Evolutionary conservation across 2,888 invertebrate genomes (phyloP).

Genomic region (Nymphalis polychloros): DNA sequence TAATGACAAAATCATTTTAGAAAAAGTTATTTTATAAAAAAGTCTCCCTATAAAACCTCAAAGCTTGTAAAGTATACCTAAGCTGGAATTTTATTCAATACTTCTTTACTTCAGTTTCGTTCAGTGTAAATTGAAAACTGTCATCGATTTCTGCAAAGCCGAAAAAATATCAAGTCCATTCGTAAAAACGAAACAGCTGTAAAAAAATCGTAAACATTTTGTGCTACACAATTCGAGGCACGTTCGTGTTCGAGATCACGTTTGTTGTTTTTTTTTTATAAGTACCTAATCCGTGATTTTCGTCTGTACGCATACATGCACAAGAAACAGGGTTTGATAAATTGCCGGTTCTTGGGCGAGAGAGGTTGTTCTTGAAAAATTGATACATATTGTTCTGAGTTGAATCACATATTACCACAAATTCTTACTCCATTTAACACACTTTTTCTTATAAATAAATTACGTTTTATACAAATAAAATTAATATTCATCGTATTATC

Average conservation of each 20-base stretch:
- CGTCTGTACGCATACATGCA: slow-evolving; percentile 46
- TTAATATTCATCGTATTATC: too few species aligned
- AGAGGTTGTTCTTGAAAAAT: slow-evolving; percentile 61
- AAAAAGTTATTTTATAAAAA: neutral
- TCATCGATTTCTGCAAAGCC: slow-evolving; percentile 4
- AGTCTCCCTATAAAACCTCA: too few species aligned
- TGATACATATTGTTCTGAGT: slow-evolving; percentile 42
- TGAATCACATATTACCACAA: too few species aligned
- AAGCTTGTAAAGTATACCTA: too few species aligned
- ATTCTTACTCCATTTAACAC: too few species aligned
- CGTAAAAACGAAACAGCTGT: slow-evolving; percentile 46
- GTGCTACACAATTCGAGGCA: slow-evolving; percentile 55
- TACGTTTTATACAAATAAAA: too few species aligned
- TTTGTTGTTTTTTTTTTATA: slow-evolving; percentile 55
- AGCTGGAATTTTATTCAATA: too few species aligned
- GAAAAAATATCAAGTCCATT: slow-evolving; percentile 44
- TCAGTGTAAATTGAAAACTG: neutral
- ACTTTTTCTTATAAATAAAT: too few species aligned
- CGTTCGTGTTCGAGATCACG: slow-evolving; percentile 59
- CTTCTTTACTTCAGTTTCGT: neutral
- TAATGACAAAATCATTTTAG: neutral
- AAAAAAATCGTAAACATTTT: slow-evolving; percentile 65
- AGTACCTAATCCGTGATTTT: slow-evolving; percentile 62
- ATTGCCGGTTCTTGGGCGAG: slow-evolving; percentile 57
- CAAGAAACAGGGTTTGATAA: slow-evolving; percentile 66